These are phyloP conservation scores for Pachyrhynchus sulphureomaculatus DNA, from an alignment of 1,140 invertebrate genomes.

Conservation along the genomic window DNA sequence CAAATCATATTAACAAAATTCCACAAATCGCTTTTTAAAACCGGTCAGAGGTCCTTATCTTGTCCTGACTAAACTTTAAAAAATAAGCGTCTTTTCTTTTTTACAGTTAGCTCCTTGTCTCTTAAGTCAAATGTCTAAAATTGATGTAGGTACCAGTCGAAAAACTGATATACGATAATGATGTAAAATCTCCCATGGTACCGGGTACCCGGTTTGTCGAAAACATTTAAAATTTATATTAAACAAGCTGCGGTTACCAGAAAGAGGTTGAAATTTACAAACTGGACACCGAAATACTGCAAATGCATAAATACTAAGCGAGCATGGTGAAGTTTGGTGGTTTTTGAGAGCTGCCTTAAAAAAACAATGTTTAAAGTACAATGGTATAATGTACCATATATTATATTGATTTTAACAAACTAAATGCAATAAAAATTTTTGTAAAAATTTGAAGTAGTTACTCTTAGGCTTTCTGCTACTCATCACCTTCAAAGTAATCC, in stretches of 20 bases:
- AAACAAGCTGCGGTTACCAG: not conserved
- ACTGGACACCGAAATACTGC: not conserved
- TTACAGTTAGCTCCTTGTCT: constrained; percentile 18
- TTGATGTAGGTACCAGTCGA: constrained; percentile 2
- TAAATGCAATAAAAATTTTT: too few species aligned
- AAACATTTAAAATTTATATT: constrained; percentile 26
- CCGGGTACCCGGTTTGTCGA: constrained; percentile 17
- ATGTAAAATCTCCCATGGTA: constrained; percentile 13
- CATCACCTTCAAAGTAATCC: too few species aligned
- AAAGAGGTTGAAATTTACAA: not conserved
- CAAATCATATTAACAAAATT: too few species aligned
- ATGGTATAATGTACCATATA: too few species aligned
- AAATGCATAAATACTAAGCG: too few species aligned
- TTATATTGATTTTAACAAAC: too few species aligned
- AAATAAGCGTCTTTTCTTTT: constrained; percentile 18
- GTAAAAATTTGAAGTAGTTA: too few species aligned
- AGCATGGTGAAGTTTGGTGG: too few species aligned
- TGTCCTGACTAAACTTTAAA: constrained; percentile 14
- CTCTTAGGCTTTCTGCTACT: too few species aligned
- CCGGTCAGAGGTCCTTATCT: not conserved
- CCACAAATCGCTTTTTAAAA: too few species aligned
- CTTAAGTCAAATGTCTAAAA: constrained; percentile 17
- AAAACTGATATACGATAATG: constrained; percentile 23
- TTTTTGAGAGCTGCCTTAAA: too few species aligned
- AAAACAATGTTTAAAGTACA: too few species aligned